Base-by-base conservation (phyloP, 2,797 vertebrate species). In the Brachyrhaphis roseni region DNA sequence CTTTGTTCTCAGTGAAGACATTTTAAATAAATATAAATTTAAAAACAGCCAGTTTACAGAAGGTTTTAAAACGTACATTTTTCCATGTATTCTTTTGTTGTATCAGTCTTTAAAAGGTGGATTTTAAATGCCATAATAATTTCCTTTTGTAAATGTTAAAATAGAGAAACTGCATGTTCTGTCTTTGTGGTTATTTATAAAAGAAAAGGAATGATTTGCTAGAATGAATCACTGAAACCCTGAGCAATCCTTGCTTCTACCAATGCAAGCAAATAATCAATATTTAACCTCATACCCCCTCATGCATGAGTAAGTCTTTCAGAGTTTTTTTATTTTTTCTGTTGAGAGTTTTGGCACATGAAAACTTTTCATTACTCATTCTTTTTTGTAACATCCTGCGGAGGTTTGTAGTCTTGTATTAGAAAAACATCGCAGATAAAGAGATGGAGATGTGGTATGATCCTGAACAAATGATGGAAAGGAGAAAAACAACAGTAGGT, bases 221-320 rank as follows among this genome's bases (percentile, higher is more conserved):
- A 74, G 74, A 75, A 72, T 89, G 72, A 87, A 78, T 89, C 83
- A 86, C n/a, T 72, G 49, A 47, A 57, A 78, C 46, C 74, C 66
- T 46, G 41, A 81, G 41, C 75, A 85, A 53, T 62, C 66, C n/a
- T 82, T 78, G 71, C 45, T 11, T 90, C 77, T 86, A 78, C 23
- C 78, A 1, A 43, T 36, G 73, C 72, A 81, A 85, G 45, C 34
- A 86, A 81, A 76, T 75, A 15, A 89, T 90, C 71, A 45, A 81
- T 87, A 87, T 78, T 59, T 72, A 49, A 84, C 78, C 57, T 15
- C 8, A 4, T 78, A 82, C 78, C 23, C 18, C 77, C 80, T 85
- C 68, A 70, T 83, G 45, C 68, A 74, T 46, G 3, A 80, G 49
- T 89, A 83, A 93, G 75, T 89, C 86, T 88, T 36, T n/a, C 39